Evolutionary conservation across 2,888 invertebrate genomes (phyloP), one percentile per base, ranked within the genome.

Genomic region (Agriopis marginaria): DNA sequence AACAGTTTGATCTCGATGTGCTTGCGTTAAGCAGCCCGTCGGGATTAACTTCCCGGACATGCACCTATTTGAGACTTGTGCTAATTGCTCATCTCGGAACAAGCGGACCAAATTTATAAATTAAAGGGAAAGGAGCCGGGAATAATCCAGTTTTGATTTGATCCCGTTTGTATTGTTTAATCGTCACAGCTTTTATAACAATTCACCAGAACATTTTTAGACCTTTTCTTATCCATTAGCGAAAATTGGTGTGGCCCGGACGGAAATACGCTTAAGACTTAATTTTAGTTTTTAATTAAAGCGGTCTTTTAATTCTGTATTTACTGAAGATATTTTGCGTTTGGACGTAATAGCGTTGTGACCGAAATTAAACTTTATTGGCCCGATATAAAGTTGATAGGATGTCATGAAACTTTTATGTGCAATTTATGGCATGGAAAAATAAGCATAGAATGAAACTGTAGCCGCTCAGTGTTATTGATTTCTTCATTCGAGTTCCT

Each of bases 11-110:
- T 12, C 68, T 55, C 68, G 49, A n/a, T n/a, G 39, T 44, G 40
- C 55, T 51, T 49, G 61, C 17, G 53, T 45, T 64, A 65, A 60
- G 50, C 54, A 55, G 69, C 9, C 55, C 55, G 11, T 32, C 45
- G 61, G 54, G 51, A 47, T 62, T 65, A 51, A 56, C 70, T 63
- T 54, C 59, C 60, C 70, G 62, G 53, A 53, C 65, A 54, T 59
- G 60, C 0, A 1, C 9, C 8, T 66, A 63, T 63, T 63, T 39
- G 56, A 47, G 59, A 58, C 61, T 65, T 58, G 47, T 66, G 63
- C 62, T 70, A 70, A 66, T 66, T 70, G 66, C 62, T 51, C 59
- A 70, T 63, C 59, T 63, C 54, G 61, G 10, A 66, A 63, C 58
- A 58, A 47, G 23, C 62, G 54, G 23, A 58, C 58, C 70, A 47